Percentiles rank a stretch among this genome's conserved stretches.
Conservation (phyloP, 1,140 invertebrate species). For the Heliconius nattereri region DNA sequence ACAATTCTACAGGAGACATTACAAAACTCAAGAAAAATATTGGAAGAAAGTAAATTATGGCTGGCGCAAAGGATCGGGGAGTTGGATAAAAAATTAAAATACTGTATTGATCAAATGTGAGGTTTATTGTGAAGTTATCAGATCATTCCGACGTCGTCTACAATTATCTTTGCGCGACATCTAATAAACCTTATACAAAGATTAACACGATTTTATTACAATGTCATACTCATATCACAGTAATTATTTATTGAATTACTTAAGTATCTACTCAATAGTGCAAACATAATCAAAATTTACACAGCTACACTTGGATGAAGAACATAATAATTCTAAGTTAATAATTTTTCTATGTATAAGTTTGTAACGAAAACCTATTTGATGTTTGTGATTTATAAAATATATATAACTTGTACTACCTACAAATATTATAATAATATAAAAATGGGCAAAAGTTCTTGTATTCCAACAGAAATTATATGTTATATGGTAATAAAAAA, state of each 20-base stretch:
- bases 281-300: neutral
- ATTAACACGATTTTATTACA: conserved; percentile 52
- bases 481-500: too few species aligned
- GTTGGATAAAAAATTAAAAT: conserved; percentile 61
- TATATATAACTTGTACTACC: too few species aligned
- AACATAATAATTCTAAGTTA: neutral
- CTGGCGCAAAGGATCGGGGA: conserved; percentile 53
- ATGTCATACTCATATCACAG: conserved; percentile 71
- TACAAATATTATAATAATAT: too few species aligned
- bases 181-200: conserved; percentile 31
- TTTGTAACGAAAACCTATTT: too few species aligned
- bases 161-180: conserved; percentile 23
- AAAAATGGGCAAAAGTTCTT: too few species aligned
- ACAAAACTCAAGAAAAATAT: conserved; percentile 46
- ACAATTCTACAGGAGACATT: conserved; percentile 47
- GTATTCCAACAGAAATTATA: too few species aligned
- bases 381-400: too few species aligned
- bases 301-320: neutral
- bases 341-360: too few species aligned
- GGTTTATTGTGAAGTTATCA: conserved; percentile 50
- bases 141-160: conserved; percentile 41
- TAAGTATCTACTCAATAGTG: conserved; percentile 45
- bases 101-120: conserved; percentile 71
- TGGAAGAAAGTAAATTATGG: conserved; percentile 64
- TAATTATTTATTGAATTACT: conserved; percentile 50